Evolutionary conservation across 2,113 vertebrate species (phyloP), one percentile per base, ranked within the genome.

Genomic region (Thinocorus orbignyianus): DNA sequence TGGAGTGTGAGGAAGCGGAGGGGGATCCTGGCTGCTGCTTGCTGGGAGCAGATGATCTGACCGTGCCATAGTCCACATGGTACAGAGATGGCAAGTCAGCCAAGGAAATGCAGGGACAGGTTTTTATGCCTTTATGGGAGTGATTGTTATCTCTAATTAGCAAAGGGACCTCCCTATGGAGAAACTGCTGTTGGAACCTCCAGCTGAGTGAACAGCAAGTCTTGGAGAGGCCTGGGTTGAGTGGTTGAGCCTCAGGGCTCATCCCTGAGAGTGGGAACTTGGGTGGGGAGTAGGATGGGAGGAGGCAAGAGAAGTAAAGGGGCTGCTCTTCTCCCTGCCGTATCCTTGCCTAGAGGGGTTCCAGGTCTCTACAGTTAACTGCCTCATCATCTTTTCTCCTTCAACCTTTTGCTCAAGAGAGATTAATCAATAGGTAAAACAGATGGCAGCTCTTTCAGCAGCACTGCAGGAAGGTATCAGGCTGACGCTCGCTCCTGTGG

Each of bases 41-140:
- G 61, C 72, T 65, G 48, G 33, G 88, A 71, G 51, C 14, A 35
- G 23, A 10, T 30, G 33, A 39, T 69, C 22, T 30, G 64, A 26
- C 16, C 35, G 42, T 0, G 3, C 6, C 0, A 1, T 19, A 73
- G 46, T 35, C 35, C 20, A 7, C 0, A 2, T 11, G 25, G 31
- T 39, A 17, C 35, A 23, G 14, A 41, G 72, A 30, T 17, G 1
- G 0, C 41, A 35, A 17, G 42, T 11, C 60, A 73, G 30, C 37
- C 30, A n/a, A 41, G 73, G 48, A 70, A 88, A 52, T 0, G 1
- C 17, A 7, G 10, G 9, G 30, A 23, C 49, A 58, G 35, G 55
- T 17, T 57, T 58, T 54, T 41, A 17, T 74, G 48, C 31, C n/a
- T 31, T 61, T 31, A 26, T 13, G 57, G 14, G n/a, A 20, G 37